Percentiles rank a stretch among this genome's conserved stretches.
Evolutionary conservation across 2,113 vertebrate species (phyloP).

Genomic region (Nibea albiflora): DNA sequence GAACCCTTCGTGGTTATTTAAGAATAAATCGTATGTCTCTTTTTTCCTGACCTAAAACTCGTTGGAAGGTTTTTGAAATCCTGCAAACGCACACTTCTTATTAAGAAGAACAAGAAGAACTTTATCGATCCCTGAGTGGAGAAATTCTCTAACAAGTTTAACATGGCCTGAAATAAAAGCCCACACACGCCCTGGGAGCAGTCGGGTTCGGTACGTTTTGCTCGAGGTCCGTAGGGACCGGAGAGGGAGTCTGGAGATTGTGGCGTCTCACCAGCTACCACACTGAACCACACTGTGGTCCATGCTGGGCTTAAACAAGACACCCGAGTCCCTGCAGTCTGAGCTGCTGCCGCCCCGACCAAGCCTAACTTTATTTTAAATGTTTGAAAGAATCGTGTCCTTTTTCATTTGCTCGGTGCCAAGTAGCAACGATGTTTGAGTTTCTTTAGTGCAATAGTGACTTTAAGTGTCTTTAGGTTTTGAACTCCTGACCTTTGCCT

Average conservation of each 20-base stretch:
- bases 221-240: no score
- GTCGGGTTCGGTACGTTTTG: no score
- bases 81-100: neutral
- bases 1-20: neutral
- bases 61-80: neutral
- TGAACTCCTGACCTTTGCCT: conserved; percentile 1
- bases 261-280: no score
- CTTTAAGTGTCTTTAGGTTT: conserved; percentile 2
- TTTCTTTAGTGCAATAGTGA: conserved; percentile 64
- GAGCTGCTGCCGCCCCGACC: no score
- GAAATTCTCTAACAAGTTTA: no score
- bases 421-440: conserved; percentile 42
- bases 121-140: no score
- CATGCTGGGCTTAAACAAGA: no score
- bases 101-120: neutral
- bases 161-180: no score
- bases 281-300: no score
- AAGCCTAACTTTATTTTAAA: neutral
- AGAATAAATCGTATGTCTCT: neutral
- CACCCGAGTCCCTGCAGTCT: no score
- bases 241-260: no score
- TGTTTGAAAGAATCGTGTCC: neutral
- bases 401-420: conserved; percentile 11
- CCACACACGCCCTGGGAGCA: no score
- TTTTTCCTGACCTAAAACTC: neutral